phyloP scores from a whole-genome alignment of 2,113 vertebrate genomes.

The Gulo gulo region DNA sequence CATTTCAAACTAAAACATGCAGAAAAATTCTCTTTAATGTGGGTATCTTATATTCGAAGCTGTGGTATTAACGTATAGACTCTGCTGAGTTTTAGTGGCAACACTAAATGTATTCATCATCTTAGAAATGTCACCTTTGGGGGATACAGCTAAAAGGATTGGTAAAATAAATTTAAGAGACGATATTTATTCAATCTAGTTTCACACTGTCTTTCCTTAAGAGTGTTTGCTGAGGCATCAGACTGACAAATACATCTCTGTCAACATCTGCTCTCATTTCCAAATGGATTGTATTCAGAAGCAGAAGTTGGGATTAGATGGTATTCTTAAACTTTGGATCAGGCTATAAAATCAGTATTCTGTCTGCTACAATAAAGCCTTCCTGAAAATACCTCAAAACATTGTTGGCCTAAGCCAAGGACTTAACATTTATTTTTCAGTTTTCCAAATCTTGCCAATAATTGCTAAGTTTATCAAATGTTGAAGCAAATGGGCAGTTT shows the following conservation, averaged over 20 bases:
- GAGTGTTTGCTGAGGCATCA: conserved; percentile 61
- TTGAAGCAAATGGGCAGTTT: not conserved
- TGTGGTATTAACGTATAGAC: not conserved
- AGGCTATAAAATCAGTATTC: conserved; percentile 12
- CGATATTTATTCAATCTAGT: conserved; percentile 41
- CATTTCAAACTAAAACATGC: conserved; percentile 51
- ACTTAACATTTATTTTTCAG: not conserved
- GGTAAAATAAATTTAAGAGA: conserved; percentile 50
- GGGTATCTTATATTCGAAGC: not conserved
- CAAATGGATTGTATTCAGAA: conserved; percentile 57
- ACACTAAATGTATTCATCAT: conserved; percentile 1
- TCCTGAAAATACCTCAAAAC: conserved; percentile 34
- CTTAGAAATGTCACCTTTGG: conserved; percentile 38
- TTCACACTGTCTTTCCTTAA: conserved; percentile 46
- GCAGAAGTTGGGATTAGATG: conserved; percentile 45
- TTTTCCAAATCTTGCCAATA: not conserved
- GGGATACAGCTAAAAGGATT: not conserved
- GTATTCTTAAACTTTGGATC: conserved; percentile 64
- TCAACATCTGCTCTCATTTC: conserved; percentile 73
- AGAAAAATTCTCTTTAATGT: conserved; percentile 44
- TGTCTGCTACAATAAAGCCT: not conserved
- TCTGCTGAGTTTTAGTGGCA: conserved; percentile 45
- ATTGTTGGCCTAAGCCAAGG: not conserved
- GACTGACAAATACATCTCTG: conserved; percentile 64
- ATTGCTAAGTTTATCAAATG: conserved; percentile 13